Percentiles rank a stretch among this genome's conserved stretches.
phyloP scores from a whole-genome alignment of 2,113 vertebrate species.

The Herpailurus yagouaroundi region DNA sequence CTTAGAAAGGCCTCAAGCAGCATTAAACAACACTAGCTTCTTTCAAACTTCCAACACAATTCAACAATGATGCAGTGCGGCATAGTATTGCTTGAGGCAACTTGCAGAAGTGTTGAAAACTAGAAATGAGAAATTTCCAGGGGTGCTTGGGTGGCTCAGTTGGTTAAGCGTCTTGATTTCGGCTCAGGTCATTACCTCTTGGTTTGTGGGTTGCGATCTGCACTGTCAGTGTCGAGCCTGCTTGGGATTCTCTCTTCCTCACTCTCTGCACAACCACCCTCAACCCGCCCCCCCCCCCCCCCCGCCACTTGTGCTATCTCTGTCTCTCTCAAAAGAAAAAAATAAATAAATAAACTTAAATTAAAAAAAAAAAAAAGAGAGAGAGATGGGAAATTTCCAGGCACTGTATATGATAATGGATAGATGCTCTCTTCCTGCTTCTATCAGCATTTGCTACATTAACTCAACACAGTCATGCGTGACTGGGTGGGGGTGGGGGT shows the following conservation, averaged over 20 bases:
- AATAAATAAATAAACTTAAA: not conserved
- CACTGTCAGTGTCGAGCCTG: not conserved
- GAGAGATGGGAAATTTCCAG: constrained; percentile 66
- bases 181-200: not conserved
- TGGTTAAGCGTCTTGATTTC: not conserved
- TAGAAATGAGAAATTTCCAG: not conserved
- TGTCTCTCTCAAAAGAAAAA: not conserved
- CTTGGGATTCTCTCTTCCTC: not conserved
- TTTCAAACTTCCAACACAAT: constrained; percentile 50
- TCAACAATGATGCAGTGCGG: not conserved
- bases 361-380: not conserved
- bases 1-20: not conserved
- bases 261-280: not conserved
- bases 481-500: not conserved
- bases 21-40: constrained; percentile 31
- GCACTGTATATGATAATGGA: constrained; percentile 37
- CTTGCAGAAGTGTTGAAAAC: constrained; percentile 45
- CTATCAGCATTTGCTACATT: constrained; percentile 61
- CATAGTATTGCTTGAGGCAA: not conserved
- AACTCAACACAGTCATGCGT: constrained; percentile 59
- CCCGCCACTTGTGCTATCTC: no score
- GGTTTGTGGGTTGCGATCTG: not conserved
- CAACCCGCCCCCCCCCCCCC: no score
- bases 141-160: not conserved
- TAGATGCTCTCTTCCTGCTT: constrained; percentile 61